These are phyloP conservation scores for Mustelus asterias DNA, from an alignment of 2,113 vertebrate species.

Conservation along the genomic window DNA sequence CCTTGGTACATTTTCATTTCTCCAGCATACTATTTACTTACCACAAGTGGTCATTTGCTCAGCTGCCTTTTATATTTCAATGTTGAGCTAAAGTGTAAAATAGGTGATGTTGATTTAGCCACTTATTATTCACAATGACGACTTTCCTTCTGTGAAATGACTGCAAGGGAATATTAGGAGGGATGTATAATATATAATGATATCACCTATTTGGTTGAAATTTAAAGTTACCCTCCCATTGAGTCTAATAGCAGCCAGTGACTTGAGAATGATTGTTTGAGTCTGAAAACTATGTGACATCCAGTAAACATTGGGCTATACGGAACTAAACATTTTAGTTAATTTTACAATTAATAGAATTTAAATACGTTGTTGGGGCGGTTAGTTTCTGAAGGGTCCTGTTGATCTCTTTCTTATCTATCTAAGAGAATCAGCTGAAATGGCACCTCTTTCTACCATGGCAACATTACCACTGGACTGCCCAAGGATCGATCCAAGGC, in stretches of 20 bases:
- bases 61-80: neutral
- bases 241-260: neutral
- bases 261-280: neutral
- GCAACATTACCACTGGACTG: no score
- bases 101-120: neutral
- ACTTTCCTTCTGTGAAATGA: neutral
- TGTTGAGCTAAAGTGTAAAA: neutral
- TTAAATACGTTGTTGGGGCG: no score
- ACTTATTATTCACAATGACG: neutral
- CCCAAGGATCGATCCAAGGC: no score
- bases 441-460: no score
- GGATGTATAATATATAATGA: neutral
- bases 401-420: no score
- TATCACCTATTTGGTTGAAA: neutral
- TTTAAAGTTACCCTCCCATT: neutral
- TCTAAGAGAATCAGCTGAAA: no score
- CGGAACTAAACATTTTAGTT: no score
- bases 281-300: neutral
- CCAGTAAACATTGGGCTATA: neutral
- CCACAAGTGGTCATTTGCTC: neutral
- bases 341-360: no score
- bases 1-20: neutral
- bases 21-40: neutral
- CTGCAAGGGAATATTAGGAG: neutral
- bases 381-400: no score